Percentiles rank a stretch among this genome's conserved stretches.
Evolutionary conservation across 2,797 vertebrate genomes (phyloP).

Genomic region (Falco naumanni): DNA sequence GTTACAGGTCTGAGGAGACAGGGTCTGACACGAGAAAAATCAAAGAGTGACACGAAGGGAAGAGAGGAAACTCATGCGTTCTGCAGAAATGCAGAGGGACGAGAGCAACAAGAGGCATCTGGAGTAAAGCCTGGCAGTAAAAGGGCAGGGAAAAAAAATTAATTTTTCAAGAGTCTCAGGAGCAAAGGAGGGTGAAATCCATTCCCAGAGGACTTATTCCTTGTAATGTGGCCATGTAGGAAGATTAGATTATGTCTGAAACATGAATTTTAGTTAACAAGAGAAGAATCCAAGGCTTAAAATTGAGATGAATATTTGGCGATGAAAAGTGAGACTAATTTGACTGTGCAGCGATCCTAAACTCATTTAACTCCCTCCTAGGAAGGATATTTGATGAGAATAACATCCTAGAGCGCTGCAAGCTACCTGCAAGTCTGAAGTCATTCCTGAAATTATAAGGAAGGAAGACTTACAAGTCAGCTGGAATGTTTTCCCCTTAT

Average conservation of each 20-base stretch:
- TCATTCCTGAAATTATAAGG: background rate
- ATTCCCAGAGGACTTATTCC: background rate
- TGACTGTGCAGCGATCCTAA: background rate
- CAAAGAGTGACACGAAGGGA: background rate
- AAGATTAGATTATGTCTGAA: background rate
- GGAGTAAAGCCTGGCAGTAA: background rate
- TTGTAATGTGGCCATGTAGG: background rate
- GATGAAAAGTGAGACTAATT: background rate
- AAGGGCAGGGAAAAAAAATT: fast-evolving
- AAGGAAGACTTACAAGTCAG: no score
- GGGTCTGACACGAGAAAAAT: fast-evolving
- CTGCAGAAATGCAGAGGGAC: background rate
- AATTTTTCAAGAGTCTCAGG: background rate
- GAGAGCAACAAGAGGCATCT: fast-evolving
- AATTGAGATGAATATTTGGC: background rate
- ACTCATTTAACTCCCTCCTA: background rate
- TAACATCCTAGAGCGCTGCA: no score
- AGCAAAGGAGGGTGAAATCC: background rate
- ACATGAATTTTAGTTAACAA: background rate
- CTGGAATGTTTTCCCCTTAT: background rate
- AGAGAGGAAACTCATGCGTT: fast-evolving
- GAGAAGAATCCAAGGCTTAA: background rate
- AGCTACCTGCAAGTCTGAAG: background rate
- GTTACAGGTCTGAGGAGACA: fast-evolving
- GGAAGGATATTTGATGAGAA: background rate